Evolutionary conservation across 2,113 vertebrate species (phyloP), one percentile per base, ranked within the genome.

Genomic region (Ageneiosus marmoratus): DNA sequence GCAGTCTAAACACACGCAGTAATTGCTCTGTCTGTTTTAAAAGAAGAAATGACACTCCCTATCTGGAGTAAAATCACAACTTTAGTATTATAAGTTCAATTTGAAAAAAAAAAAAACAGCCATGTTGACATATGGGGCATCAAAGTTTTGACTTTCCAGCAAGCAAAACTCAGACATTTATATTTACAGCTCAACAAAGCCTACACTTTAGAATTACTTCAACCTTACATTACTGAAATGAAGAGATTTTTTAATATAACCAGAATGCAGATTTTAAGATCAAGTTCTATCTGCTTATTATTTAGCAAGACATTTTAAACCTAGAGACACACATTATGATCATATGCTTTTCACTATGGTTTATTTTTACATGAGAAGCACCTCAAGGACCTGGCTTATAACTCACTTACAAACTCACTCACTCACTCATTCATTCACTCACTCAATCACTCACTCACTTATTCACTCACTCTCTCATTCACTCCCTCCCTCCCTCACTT

Each of bases 1-100:
- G 34, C 11, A 86, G 84, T 76, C 80, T 53, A 70, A 41, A 41
- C 76, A 81, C 18, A 65, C n/a, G 29, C 46, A 76, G 20, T 44
- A 24, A 44, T 27, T 79, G 32, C 37, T 72, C 50, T 55, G 63
- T 58, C 27, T 65, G 22, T 48, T 22, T 34, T 3, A 44, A 58
- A 46, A 72, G 16, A 34, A 18, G 24, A 41, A n/a, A 44, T 27
- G n/a, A 41, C 50, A 24, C 50, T 56, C 32, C 51, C 24, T 41
- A 73, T 55, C 13, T 74, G 32, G 1, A 27, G 5, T 27, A 29
- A 11, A 70, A 13, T n/a, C 69, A 50, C n/a, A 22, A 70, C 67
- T 37, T 67, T 5, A 69, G 16, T 3, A 37, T 37, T 67, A 10
- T 37, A 37, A 1, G 18, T 22, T 69, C 16, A 10, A 11, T 10